phyloP scores from a whole-genome alignment of 2,113 vertebrate genomes.

The Oostethus manadensis region DNA sequence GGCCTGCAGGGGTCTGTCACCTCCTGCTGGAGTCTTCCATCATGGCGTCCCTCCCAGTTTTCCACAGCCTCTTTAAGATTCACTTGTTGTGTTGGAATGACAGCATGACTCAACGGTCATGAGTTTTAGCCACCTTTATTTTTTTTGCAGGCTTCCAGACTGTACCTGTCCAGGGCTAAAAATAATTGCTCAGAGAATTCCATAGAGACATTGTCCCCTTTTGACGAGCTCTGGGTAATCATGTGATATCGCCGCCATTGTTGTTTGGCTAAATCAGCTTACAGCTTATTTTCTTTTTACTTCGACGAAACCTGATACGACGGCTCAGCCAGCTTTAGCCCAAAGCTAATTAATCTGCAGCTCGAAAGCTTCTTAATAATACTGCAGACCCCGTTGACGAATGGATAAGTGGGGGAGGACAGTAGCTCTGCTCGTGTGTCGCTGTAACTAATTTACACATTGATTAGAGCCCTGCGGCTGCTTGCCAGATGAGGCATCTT shows the following conservation, averaged over 20 bases:
- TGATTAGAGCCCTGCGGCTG: slow-evolving; percentile 27
- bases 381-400: slow-evolving; percentile 15
- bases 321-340: slow-evolving; percentile 51
- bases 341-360: slow-evolving; percentile 54
- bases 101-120: slow-evolving; percentile 12
- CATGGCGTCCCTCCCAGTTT: background rate
- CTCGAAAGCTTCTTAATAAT: slow-evolving; percentile 49
- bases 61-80: background rate
- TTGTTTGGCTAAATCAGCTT: slow-evolving; percentile 48
- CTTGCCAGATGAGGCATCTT: slow-evolving; percentile 20
- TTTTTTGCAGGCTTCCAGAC: background rate
- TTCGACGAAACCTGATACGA: slow-evolving; percentile 52
- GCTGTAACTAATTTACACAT: background rate
- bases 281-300: slow-evolving; percentile 35
- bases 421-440: background rate
- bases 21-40: background rate
- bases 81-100: slow-evolving; percentile 2
- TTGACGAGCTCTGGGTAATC: slow-evolving; percentile 22
- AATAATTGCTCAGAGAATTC: background rate
- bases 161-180: background rate
- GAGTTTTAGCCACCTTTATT: background rate
- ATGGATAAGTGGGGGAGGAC: background rate
- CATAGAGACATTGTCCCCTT: background rate
- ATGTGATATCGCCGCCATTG: slow-evolving; percentile 39
- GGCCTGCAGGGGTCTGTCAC: background rate